Evolutionary conservation across 2,797 vertebrate genomes (phyloP).

Genomic region (Lindbergichthys nudifrons): DNA sequence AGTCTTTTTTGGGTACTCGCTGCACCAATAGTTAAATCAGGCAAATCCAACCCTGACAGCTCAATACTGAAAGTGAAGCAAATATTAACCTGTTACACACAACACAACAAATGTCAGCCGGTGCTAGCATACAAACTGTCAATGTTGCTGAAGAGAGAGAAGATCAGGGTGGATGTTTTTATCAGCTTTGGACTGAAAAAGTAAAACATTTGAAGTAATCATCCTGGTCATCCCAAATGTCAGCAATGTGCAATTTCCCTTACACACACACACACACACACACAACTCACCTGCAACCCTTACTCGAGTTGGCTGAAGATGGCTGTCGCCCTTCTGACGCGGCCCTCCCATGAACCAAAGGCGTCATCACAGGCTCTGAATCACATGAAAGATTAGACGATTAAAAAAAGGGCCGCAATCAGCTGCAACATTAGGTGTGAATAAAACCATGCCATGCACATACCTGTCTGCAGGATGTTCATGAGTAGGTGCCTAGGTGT

Average conservation of each 20-base stretch:
- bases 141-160: not conserved
- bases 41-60: constrained; percentile 77
- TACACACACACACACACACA: not conserved
- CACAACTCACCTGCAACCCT: constrained; percentile 72
- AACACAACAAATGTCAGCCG: not conserved
- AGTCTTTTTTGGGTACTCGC: constrained; percentile 67
- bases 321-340: constrained; percentile 30
- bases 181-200: too few relatives aligned
- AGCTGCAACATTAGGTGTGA: not conserved
- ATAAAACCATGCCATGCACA: not conserved
- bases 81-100: not conserved
- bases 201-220: too few relatives aligned
- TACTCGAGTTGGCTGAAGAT: constrained; percentile 44
- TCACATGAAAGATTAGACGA: not conserved
- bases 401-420: constrained; percentile 1
- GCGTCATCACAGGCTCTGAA: constrained; percentile 79
- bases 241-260: not conserved
- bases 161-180: not conserved
- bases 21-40: constrained; percentile 75
- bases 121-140: not conserved
- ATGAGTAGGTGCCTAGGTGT: constrained; percentile 76
- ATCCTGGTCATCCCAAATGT: not conserved
- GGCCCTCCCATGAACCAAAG: constrained; percentile 70
- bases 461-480: constrained; percentile 78
- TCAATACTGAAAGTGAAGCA: constrained; percentile 70